Conservation (phyloP, 2,797 vertebrate genomes). For the Onychomys leucogaster region DNA sequence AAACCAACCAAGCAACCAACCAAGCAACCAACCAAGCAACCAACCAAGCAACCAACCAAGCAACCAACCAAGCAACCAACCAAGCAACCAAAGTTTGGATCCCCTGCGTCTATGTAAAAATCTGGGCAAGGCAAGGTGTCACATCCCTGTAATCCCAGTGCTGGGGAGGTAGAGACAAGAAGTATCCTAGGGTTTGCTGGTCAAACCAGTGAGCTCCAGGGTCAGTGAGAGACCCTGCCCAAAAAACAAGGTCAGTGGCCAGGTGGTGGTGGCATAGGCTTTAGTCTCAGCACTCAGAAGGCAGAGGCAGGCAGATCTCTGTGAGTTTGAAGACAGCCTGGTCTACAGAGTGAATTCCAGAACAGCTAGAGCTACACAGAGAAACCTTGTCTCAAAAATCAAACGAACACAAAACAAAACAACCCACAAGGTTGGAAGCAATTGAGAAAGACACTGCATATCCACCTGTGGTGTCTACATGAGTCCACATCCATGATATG, state of each 20-base stretch:
- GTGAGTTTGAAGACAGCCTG: background rate
- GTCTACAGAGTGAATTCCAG: background rate
- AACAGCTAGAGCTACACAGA: background rate
- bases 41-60: too few species aligned
- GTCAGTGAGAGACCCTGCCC: background rate
- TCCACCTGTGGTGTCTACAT: background rate
- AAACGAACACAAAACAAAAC: background rate
- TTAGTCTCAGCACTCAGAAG: background rate
- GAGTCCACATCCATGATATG: rapidly evolving
- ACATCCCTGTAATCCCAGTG: background rate
- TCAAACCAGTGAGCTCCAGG: background rate
- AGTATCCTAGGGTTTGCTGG: background rate
- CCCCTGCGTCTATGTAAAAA: background rate
- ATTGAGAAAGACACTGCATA: background rate
- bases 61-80: too few species aligned
- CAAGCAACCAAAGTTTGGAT: background rate
- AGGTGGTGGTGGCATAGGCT: too few species aligned
- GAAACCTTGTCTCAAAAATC: background rate
- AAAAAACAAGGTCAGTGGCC: background rate
- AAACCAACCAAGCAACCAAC: too few species aligned
- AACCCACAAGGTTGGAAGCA: background rate
- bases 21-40: too few species aligned
- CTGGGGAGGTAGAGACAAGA: background rate
- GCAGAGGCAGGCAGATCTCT: background rate
- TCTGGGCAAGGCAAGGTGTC: background rate